These are phyloP conservation scores for Plusia festucae DNA, from an alignment of 2,888 invertebrate species.

Conservation along the genomic window DNA sequence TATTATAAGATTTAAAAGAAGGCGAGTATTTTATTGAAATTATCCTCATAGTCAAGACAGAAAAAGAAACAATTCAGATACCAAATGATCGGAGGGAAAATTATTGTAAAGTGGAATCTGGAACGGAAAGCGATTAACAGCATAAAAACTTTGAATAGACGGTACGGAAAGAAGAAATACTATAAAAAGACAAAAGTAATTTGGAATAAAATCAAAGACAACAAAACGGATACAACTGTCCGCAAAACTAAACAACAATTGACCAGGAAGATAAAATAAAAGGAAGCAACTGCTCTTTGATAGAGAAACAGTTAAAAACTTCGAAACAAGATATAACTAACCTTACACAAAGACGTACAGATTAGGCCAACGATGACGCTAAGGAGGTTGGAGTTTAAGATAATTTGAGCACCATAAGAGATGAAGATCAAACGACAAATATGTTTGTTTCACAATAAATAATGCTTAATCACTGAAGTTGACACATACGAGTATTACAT, in stretches of 20 bases:
- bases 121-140: background rate
- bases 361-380: background rate
- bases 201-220: background rate
- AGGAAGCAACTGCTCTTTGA: background rate
- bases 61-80: background rate
- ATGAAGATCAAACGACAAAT: background rate
- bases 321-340: background rate
- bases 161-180: background rate
- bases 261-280: background rate
- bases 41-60: slow-evolving; percentile 23
- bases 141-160: background rate
- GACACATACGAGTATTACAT: no score
- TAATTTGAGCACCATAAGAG: background rate
- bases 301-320: background rate
- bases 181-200: background rate
- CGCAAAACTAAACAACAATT: background rate
- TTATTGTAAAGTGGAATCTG: background rate
- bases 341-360: background rate
- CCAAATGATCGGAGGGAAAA: background rate
- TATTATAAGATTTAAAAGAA: slow-evolving; percentile 20
- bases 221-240: background rate
- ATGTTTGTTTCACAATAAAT: no score
- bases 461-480: no score
- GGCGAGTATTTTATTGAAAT: slow-evolving; percentile 14
- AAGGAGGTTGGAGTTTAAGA: background rate